These are phyloP conservation scores for Tyto alba DNA, from an alignment of 2,113 vertebrate species.

Conservation along the genomic window DNA sequence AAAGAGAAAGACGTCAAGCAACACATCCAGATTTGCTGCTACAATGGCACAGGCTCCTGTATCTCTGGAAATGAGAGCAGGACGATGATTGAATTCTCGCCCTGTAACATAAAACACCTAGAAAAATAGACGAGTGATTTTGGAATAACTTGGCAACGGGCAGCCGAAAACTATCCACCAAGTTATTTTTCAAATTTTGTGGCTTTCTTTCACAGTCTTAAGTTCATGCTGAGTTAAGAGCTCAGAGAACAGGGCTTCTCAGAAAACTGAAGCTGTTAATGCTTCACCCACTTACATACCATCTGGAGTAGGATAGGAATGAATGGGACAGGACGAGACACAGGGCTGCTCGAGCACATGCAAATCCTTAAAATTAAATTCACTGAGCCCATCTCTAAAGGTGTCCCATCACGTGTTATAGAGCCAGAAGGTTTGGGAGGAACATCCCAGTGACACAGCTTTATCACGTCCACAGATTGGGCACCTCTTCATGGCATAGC, in stretches of 20 bases:
- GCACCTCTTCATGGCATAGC: neutral
- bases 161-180: neutral
- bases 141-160: neutral
- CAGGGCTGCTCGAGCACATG: neutral
- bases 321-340: neutral
- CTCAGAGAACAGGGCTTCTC: slow-evolving; percentile 29
- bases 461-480: neutral
- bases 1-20: neutral
- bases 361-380: neutral
- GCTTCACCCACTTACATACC: slow-evolving; percentile 49
- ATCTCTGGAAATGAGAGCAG: neutral
- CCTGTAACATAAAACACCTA: neutral
- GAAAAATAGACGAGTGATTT: neutral
- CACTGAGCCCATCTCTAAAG: neutral
- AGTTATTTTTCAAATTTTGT: neutral
- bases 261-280: neutral
- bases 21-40: neutral
- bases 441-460: neutral
- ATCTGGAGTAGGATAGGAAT: slow-evolving; percentile 12
- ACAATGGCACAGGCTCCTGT: neutral
- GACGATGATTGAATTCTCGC: neutral
- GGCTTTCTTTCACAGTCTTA: neutral
- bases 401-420: rapidly evolving
- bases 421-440: neutral
- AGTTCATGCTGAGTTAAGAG: neutral